Conservation (phyloP, 1,140 invertebrate species). For the Drosophila pectinifera region DNA sequence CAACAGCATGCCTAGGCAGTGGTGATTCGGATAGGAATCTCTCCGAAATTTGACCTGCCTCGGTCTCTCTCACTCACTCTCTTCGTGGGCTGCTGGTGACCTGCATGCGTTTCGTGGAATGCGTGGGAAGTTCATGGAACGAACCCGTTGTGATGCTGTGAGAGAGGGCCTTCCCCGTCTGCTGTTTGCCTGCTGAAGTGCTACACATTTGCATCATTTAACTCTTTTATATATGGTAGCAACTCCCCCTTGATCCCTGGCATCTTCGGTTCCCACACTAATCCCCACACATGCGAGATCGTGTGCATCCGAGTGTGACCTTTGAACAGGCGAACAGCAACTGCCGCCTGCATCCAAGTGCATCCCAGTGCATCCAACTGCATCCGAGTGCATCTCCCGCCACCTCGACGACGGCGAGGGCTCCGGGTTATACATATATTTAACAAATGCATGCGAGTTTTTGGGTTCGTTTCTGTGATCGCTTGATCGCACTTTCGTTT, state of each 20-base stretch:
- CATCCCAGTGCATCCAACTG: slow-evolving; percentile 18
- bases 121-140: slow-evolving; percentile 1
- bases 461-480: slow-evolving; percentile 18
- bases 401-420: slow-evolving; percentile 7
- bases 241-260: background rate
- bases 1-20: slow-evolving; percentile 20
- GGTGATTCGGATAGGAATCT: background rate
- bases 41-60: background rate
- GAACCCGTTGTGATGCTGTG: background rate
- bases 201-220: slow-evolving; percentile 52
- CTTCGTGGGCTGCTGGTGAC: slow-evolving; percentile 21
- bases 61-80: background rate
- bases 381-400: slow-evolving; percentile 21
- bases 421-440: slow-evolving; percentile 18
- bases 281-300: slow-evolving; percentile 19
- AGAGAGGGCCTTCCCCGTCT: background rate
- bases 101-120: slow-evolving; percentile 31
- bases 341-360: slow-evolving; percentile 16
- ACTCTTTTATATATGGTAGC: slow-evolving; percentile 23
- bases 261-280: slow-evolving; percentile 20
- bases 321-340: slow-evolving; percentile 57
- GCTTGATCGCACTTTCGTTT: slow-evolving; percentile 19
- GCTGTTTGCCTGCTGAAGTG: slow-evolving; percentile 48
- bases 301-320: slow-evolving; percentile 66
- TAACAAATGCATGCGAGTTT: slow-evolving; percentile 41